These are phyloP conservation scores for Bombus polaris DNA, from an alignment of 1,140 invertebrate species.

Conservation along the genomic window DNA sequence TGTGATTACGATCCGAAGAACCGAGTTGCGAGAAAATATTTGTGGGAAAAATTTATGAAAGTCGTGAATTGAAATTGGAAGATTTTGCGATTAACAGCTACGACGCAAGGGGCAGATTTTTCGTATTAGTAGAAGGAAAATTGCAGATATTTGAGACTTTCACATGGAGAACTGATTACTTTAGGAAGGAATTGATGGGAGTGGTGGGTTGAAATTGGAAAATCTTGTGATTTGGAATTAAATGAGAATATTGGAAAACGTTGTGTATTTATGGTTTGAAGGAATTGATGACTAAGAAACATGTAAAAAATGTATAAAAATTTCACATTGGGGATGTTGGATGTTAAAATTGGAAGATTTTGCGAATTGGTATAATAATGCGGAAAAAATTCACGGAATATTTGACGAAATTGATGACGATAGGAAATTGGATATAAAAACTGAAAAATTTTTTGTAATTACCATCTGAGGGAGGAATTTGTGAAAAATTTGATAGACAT, in stretches of 20 bases:
- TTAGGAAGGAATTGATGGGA: not conserved
- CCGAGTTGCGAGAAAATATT: not conserved
- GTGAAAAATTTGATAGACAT: not conserved
- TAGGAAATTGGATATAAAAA: no score
- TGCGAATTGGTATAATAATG: no score
- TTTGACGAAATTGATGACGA: no score
- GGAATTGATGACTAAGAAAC: no score
- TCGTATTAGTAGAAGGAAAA: not conserved
- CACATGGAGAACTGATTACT: not conserved
- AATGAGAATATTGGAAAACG: not conserved
- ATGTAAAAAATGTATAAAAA: no score
- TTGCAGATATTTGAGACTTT: not conserved
- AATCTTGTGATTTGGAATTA: not conserved
- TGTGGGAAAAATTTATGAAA: not conserved
- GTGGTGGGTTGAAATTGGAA: not conserved
- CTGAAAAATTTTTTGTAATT: not conserved
- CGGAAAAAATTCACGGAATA: no score
- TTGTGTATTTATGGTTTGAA: no score
- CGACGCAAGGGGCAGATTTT: no score
- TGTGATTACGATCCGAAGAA: not conserved
- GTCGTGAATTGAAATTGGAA: not conserved
- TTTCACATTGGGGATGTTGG: no score
- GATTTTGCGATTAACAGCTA: not conserved
- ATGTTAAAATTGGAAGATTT: no score
- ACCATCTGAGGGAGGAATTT: not conserved